These are phyloP conservation scores for Oryzias celebensis DNA, from an alignment of 2,113 vertebrate genomes.

Conservation along the genomic window DNA sequence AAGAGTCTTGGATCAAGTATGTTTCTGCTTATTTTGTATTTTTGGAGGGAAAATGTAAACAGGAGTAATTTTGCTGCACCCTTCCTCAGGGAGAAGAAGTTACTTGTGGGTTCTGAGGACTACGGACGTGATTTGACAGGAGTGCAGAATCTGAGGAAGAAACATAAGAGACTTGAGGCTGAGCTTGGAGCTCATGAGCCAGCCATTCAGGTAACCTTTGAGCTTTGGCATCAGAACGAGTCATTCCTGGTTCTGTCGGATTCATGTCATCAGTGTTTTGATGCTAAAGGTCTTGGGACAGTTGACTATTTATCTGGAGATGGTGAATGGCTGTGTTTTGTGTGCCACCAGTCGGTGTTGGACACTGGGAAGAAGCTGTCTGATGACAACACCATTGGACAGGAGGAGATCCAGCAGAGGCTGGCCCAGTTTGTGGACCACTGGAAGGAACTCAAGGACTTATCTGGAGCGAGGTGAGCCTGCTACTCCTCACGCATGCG, in stretches of 20 bases:
- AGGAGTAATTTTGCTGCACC: not conserved
- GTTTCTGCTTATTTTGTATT: too few species aligned
- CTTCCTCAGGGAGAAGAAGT: constrained; percentile 88
- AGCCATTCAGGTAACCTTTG: constrained; percentile 86
- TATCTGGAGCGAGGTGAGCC: constrained; percentile 87
- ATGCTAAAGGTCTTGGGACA: not conserved
- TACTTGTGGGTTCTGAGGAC: constrained; percentile 96
- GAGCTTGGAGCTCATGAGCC: constrained; percentile 95
- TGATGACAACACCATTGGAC: constrained; percentile 96
- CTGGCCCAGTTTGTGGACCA: constrained; percentile 95
- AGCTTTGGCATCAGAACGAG: too few species aligned
- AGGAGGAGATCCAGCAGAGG: constrained; percentile 97
- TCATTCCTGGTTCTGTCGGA: not conserved
- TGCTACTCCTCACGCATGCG: not conserved
- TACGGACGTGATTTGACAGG: constrained; percentile 97
- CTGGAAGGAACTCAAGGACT: constrained; percentile 93
- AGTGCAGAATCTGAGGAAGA: constrained; percentile 98
- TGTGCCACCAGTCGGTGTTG: constrained; percentile 85
- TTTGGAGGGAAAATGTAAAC: not conserved
- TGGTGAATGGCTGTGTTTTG: not conserved
- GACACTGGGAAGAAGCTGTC: constrained; percentile 95
- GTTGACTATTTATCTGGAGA: not conserved
- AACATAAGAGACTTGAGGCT: constrained; percentile 96
- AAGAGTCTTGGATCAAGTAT: constrained; percentile 99
- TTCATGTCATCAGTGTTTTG: not conserved